Evolutionary conservation across 1,140 invertebrate species (phyloP).

Genomic region (Nasonia longicornis): DNA sequence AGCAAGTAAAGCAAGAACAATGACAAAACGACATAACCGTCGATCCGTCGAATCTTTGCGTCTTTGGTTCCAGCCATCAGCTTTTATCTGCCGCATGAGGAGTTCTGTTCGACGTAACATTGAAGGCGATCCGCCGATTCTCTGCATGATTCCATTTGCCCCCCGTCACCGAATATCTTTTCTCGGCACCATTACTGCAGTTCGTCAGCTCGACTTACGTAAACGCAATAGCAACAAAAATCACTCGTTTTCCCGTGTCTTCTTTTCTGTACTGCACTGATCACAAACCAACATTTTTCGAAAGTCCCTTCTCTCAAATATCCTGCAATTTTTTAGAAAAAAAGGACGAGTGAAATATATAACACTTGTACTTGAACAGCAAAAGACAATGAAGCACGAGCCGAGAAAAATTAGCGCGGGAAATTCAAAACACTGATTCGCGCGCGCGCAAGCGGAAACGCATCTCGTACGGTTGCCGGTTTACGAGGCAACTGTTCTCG

Average conservation of each 20-base stretch:
- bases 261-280: neutral
- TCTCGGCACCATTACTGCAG: neutral
- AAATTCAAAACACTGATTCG: slow-evolving; percentile 1
- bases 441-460: neutral
- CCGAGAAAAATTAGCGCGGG: neutral
- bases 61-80: neutral
- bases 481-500: slow-evolving; percentile 4
- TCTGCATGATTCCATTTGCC: slow-evolving; percentile 14
- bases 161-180: neutral
- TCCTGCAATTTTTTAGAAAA: neutral
- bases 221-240: neutral
- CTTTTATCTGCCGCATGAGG: neutral
- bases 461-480: slow-evolving; percentile 7
- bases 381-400: neutral
- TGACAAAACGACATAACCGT: neutral
- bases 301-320: neutral
- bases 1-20: neutral
- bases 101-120: neutral
- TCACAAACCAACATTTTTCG: neutral
- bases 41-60: neutral
- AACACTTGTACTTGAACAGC: neutral
- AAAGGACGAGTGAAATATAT: too few species aligned
- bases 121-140: neutral
- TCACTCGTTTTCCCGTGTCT: neutral
- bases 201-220: neutral